Evolutionary conservation across 2,888 invertebrate species (phyloP).

Genomic region (Hipparchia sbordonii): DNA sequence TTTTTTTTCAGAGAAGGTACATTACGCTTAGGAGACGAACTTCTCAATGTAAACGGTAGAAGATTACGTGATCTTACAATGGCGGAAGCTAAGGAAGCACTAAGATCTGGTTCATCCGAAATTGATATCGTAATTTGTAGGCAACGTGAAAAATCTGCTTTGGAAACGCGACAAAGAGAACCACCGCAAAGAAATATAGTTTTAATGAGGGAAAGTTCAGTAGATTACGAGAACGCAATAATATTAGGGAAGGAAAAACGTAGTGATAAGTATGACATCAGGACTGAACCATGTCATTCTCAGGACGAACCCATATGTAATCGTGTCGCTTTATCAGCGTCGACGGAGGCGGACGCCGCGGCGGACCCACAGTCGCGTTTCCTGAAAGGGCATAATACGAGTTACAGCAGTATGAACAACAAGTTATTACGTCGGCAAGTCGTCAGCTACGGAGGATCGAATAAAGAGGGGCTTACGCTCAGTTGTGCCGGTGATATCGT

Average conservation of each 20-base stretch:
- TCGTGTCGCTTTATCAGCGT: conserved; percentile 74
- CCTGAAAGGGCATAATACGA: conserved; percentile 84
- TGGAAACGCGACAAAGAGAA: conserved; percentile 55
- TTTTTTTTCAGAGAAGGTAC: conserved; percentile 81
- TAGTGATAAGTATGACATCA: conserved; percentile 81
- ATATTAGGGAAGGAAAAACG: conserved; percentile 80
- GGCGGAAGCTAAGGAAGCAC: conserved; percentile 85
- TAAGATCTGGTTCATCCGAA: conserved; percentile 83
- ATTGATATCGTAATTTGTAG: conserved; percentile 87
- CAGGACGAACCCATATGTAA: conserved; percentile 79
- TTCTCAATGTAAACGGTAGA: conserved; percentile 88
- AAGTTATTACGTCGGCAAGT: conserved; percentile 82
- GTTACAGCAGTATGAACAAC: conserved; percentile 84
- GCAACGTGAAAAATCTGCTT: conserved; percentile 61
- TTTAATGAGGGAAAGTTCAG: conserved; percentile 86
- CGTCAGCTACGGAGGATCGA: conserved; percentile 79
- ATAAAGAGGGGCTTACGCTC: conserved; percentile 70
- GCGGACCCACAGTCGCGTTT: conserved; percentile 80
- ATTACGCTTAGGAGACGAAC: conserved; percentile 86
- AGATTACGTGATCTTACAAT: conserved; percentile 86
- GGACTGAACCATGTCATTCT: conserved; percentile 86
- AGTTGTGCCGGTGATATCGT: conserved; percentile 71
- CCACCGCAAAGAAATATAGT: conserved; percentile 53
- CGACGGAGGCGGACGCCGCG: conserved; percentile 71
- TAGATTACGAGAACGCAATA: conserved; percentile 86